Evolutionary conservation across 2,113 vertebrate genomes (phyloP).

Genomic region (Panthera tigris): DNA sequence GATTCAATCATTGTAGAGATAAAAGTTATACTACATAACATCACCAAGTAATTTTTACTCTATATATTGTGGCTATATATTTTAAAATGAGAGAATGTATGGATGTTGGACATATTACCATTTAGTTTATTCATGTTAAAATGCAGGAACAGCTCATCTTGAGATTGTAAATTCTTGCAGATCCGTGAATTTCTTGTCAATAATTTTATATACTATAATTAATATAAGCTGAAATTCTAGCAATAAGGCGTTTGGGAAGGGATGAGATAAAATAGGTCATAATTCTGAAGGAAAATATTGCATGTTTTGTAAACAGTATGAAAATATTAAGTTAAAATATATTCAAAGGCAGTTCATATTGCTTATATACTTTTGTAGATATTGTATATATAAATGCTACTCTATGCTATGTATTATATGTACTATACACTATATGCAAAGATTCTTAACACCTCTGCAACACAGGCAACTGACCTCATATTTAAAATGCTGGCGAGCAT

Average conservation of each 20-base stretch:
- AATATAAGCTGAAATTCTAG: not conserved
- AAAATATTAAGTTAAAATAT: constrained; percentile 1
- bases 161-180: not conserved
- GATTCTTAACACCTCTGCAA: not conserved
- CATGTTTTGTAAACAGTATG: not conserved
- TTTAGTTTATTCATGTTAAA: not conserved
- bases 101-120: not conserved
- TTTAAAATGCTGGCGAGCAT: constrained; percentile 27
- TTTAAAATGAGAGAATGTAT: not conserved
- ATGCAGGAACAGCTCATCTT: not conserved
- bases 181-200: not conserved
- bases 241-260: not conserved
- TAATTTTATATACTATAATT: not conserved
- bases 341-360: constrained; percentile 1
- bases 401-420: not conserved
- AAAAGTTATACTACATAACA: not conserved
- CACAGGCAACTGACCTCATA: not conserved
- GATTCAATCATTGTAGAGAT: constrained; percentile 9
- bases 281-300: not conserved
- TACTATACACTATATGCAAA: not conserved
- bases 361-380: not conserved
- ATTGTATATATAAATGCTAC: not conserved
- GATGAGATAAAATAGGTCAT: not conserved
- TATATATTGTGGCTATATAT: not conserved
- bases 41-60: not conserved